Percentiles rank a stretch among this genome's conserved stretches.
phyloP scores from a whole-genome alignment of 2,797 vertebrate species.

The Esox masquinongy region DNA sequence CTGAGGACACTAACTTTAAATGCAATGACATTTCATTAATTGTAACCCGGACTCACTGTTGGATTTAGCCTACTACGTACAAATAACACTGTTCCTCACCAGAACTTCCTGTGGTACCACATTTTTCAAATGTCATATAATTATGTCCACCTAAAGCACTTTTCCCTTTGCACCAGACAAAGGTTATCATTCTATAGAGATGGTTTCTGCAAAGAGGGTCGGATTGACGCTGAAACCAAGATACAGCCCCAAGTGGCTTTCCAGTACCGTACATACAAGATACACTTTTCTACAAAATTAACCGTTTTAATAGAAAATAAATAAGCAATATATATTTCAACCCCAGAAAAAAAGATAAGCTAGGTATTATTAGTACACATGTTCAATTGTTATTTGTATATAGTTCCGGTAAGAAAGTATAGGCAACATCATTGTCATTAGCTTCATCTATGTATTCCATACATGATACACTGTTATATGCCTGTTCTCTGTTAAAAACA shows the following conservation, averaged over 20 bases:
- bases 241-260: conserved; percentile 1
- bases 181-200: not conserved
- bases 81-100: not conserved
- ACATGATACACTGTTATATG: conserved; percentile 44
- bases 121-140: not conserved
- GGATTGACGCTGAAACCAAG: conserved; percentile 3
- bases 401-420: conserved; percentile 56
- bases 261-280: conserved; percentile 37
- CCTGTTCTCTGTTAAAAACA: conserved; percentile 34
- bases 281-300: conserved; percentile 53
- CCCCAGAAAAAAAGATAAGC: conserved; percentile 56
- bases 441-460: conserved; percentile 46
- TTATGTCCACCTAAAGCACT: not conserved
- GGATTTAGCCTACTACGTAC: not conserved
- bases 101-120: no score
- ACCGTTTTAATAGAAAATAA: conserved; percentile 69
- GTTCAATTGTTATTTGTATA: conserved; percentile 58
- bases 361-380: conserved; percentile 42
- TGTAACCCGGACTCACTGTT: conserved; percentile 14
- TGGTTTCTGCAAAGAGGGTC: not conserved
- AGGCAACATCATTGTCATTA: conserved; percentile 46
- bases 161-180: conserved; percentile 14
- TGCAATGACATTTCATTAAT: not conserved
- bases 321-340: conserved; percentile 55
- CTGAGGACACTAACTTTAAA: not conserved